phyloP scores from a whole-genome alignment of 2,888 invertebrate species.

The Adineta ricciae region DNA sequence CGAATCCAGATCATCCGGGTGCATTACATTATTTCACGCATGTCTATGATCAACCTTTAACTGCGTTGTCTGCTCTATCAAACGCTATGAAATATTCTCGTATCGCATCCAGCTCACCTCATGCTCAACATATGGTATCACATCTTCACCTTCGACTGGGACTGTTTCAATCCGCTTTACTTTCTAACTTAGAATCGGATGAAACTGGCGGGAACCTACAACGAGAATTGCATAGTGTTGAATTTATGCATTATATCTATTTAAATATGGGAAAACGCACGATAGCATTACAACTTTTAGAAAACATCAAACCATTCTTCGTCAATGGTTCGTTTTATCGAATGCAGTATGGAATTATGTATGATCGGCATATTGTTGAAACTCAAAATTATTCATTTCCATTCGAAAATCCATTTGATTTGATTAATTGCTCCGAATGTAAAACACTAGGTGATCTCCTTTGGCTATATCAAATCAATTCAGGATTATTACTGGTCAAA shows the following conservation, averaged over 20 bases:
- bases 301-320: not conserved
- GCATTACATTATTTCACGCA: slow-evolving; percentile 1
- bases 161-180: not conserved
- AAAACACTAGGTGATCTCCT: not conserved
- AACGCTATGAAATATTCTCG: not conserved
- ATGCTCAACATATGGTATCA: slow-evolving; percentile 11
- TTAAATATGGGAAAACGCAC: not conserved
- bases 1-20: not conserved
- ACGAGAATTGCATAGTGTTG: not conserved
- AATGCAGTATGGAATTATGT: slow-evolving; percentile 11
- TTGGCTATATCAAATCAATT: slow-evolving; percentile 5
- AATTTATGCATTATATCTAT: not conserved
- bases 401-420: not conserved
- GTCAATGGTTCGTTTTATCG: not conserved
- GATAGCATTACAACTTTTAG: not conserved
- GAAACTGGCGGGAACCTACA: not conserved
- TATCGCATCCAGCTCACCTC: not conserved
- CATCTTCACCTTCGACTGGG: not conserved
- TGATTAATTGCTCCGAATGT: not conserved
- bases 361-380: not conserved
- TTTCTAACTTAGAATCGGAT: not conserved
- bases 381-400: not conserved
- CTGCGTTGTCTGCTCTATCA: not conserved
- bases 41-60: not conserved
- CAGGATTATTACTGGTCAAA: not conserved